Percentiles rank a stretch among this genome's conserved stretches.
phyloP scores from a whole-genome alignment of 2,888 invertebrate species.

The Creontiades dilutus region DNA sequence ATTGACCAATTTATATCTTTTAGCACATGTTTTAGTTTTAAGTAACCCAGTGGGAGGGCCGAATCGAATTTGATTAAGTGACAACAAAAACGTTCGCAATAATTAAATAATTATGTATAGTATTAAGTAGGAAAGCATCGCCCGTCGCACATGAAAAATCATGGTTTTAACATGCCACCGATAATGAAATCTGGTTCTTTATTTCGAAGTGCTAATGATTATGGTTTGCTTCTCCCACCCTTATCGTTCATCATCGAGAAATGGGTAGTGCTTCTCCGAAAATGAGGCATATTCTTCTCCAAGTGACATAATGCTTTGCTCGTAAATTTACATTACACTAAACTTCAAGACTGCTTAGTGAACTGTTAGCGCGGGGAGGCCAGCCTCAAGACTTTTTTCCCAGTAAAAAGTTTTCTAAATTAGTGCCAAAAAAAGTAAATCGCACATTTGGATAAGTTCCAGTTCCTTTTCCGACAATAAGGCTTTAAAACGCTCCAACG shows the following conservation, averaged over 20 bases:
- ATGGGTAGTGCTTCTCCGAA: background rate
- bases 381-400: slow-evolving; percentile 58
- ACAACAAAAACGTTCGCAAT: too few relatives aligned
- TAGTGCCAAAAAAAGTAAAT: slow-evolving; percentile 74
- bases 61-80: too few relatives aligned
- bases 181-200: background rate
- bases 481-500: slow-evolving; percentile 68
- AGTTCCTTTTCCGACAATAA: slow-evolving; percentile 71
- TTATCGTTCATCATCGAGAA: background rate
- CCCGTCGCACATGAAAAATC: background rate
- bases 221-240: background rate
- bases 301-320: slow-evolving; percentile 67
- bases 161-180: background rate
- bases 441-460: slow-evolving; percentile 72
- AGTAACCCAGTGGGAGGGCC: too few relatives aligned
- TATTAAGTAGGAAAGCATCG: too few relatives aligned
- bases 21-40: too few relatives aligned
- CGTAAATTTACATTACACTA: slow-evolving; percentile 70
- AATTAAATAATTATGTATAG: too few relatives aligned
- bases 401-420: slow-evolving; percentile 72
- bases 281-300: slow-evolving; percentile 65
- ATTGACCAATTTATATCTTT: too few relatives aligned
- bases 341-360: slow-evolving; percentile 69
- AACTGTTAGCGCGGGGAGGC: slow-evolving; percentile 62
- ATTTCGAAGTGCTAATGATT: slow-evolving; percentile 45